Evolutionary conservation across 1,140 invertebrate genomes (phyloP), one percentile per base, ranked within the genome.

Genomic region (Hyles vespertilio): DNA sequence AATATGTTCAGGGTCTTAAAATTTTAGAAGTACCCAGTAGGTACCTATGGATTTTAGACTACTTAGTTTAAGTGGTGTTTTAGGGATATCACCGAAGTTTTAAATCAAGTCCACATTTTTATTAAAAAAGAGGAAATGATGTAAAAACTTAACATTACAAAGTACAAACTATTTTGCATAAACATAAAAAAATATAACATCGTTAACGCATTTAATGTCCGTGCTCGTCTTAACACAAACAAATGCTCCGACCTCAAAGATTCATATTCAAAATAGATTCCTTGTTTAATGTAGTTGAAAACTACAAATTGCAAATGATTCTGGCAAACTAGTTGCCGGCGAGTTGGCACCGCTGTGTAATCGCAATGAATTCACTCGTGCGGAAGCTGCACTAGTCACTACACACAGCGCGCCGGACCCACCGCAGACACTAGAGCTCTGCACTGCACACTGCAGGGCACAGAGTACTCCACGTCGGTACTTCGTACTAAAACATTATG

Each of bases 241-340:
- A 40, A 40, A 40, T 40, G 36, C 36, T 5, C 12, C 46, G 46
- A 48, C 4, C n/a, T 48, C 5, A 48, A 48, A 48, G 5, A 11
- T 48, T n/a, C 46, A 48, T 48, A 11, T 22, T 11, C 5, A 8
- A n/a, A 48, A 22, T 22, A 22, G n/a, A 51, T 33, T 48, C 10
- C 6, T 11, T 45, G 22, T 60, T 46, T 51, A 76, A 76, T 77
- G 71, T 74, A 79, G 70, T 76, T 56, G 69, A 69, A 74, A 73
- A 69, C 69, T 67, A 72, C 70, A 77, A 72, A 78, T 77, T 79
- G 70, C 69, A 79, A 84, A 81, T 84, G 72, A 73, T 77, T 79
- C 63, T 76, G 70, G 74, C 64, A 72, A 74, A 73, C 71, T 69
- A 64, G 59, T 63, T 65, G 57, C 53, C 71, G 57, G 57, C 70